phyloP scores from a whole-genome alignment of 2,888 invertebrate genomes.

The Philhelius pedissequus region DNA sequence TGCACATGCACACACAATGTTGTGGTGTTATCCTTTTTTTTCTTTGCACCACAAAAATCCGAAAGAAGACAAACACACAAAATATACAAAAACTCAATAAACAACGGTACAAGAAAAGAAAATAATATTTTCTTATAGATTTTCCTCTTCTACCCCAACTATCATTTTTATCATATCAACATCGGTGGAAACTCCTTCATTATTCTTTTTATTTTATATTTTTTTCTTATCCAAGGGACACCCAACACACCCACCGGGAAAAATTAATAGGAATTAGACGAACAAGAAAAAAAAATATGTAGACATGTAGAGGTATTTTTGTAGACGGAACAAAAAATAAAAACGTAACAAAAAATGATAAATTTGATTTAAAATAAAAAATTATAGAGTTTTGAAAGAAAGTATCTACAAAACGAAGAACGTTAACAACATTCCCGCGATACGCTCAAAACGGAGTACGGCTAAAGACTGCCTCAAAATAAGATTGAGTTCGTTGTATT shows the following conservation, averaged over 20 bases:
- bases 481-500: conserved; percentile 79
- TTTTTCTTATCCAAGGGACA: background rate
- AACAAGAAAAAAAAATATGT: background rate
- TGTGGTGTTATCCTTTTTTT: conserved; percentile 57
- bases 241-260: conserved; percentile 15
- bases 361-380: conserved; percentile 36
- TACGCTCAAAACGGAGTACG: conserved; percentile 79
- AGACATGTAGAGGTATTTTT: too few relatives aligned
- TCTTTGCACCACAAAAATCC: conserved; percentile 16
- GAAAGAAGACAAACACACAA: conserved; percentile 12
- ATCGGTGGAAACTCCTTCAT: background rate
- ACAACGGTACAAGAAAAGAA: background rate
- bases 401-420: conserved; percentile 65
- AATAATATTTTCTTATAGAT: background rate
- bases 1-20: conserved; percentile 50
- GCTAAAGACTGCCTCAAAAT: conserved; percentile 80
- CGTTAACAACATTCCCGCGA: conserved; percentile 75
- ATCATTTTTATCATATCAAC: background rate
- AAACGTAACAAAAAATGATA: conserved; percentile 47
- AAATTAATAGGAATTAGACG: background rate
- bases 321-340: too few relatives aligned
- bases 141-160: background rate
- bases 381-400: conserved; percentile 63
- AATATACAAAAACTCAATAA: conserved; percentile 3
- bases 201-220: background rate